Evolutionary conservation across 2,797 vertebrate species (phyloP).

Genomic region (Enteromius paludinosus): DNA sequence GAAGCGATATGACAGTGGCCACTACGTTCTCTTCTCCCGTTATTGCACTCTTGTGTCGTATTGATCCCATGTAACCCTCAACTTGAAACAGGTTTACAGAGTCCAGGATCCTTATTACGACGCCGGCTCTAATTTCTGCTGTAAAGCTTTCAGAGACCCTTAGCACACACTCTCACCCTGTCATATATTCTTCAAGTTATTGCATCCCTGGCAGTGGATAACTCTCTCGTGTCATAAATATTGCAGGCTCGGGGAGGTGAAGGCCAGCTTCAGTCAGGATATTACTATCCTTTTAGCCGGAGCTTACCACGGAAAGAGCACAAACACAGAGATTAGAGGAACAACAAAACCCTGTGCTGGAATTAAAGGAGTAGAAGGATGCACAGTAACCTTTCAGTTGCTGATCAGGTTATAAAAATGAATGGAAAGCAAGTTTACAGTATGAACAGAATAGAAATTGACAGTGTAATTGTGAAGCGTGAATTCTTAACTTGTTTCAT

Average conservation of each 20-base stretch:
- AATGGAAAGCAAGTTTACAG: background rate
- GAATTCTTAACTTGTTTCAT: background rate
- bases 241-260: conserved; percentile 68
- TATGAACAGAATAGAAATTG: background rate
- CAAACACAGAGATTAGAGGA: conserved; percentile 31
- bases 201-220: conserved; percentile 59
- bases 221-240: conserved; percentile 73
- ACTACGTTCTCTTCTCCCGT: background rate
- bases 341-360: background rate
- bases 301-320: conserved; percentile 40
- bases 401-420: background rate
- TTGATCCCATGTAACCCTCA: conserved; percentile 18
- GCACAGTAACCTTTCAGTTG: background rate
- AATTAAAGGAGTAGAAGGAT: conserved; percentile 4
- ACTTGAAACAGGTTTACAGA: conserved; percentile 22
- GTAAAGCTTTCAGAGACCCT: conserved; percentile 30
- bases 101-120: conserved; percentile 11
- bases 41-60: conserved; percentile 9
- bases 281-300: conserved; percentile 75
- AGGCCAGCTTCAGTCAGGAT: conserved; percentile 73
- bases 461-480: background rate
- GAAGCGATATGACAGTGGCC: background rate
- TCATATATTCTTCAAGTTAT: conserved; percentile 45
- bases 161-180: conserved; percentile 32
- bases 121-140: conserved; percentile 30